phyloP scores from a whole-genome alignment of 1,140 invertebrate genomes.

The Drosophila ohnishii region DNA sequence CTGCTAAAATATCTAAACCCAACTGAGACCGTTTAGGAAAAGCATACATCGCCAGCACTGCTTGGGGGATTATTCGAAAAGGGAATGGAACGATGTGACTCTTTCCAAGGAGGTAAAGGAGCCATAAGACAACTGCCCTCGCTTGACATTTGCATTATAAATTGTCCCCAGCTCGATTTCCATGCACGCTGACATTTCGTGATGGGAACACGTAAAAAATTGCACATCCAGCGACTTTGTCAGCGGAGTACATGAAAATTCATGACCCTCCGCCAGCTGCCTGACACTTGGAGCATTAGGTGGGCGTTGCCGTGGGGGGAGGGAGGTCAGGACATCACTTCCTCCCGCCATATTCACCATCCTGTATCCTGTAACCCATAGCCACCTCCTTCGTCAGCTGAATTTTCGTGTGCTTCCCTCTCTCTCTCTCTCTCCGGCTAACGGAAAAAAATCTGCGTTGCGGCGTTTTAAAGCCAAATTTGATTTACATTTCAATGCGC shows the following conservation, averaged over 20 bases:
- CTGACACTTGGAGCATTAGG: conserved; percentile 61
- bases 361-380: conserved; percentile 19
- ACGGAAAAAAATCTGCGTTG: conserved; percentile 59
- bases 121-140: conserved; percentile 45
- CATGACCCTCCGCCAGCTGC: conserved; percentile 62
- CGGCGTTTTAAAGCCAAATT: conserved; percentile 72
- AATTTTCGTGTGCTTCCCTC: conserved; percentile 37
- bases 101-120: conserved; percentile 10
- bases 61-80: neutral
- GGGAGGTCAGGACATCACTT: neutral
- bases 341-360: neutral
- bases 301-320: conserved; percentile 25
- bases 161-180: conserved; percentile 73
- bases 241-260: conserved; percentile 76
- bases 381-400: conserved; percentile 40
- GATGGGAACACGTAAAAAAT: conserved; percentile 80
- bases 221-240: conserved; percentile 77
- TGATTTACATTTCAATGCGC: conserved; percentile 77
- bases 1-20: neutral
- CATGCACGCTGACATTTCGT: conserved; percentile 70
- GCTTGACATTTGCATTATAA: conserved; percentile 78
- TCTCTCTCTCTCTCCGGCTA: neutral
- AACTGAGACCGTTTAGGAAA: conserved; percentile 5
- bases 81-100: neutral
- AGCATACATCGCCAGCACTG: conserved; percentile 5